Base-by-base conservation (phyloP, 2,113 vertebrate genomes). In the Festucalex cinctus region DNA sequence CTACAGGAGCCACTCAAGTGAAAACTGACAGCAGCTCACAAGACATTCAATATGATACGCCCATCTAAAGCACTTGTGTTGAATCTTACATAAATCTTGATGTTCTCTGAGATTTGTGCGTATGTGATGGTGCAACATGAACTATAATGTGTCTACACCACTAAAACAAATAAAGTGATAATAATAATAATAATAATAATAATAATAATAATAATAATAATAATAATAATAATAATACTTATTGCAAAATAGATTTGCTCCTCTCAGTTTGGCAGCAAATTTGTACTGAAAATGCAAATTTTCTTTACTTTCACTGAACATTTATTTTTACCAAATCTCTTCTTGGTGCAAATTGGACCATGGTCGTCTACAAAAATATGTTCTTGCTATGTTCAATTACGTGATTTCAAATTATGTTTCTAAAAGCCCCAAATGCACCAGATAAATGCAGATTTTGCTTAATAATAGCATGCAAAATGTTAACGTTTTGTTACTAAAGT, bases 21-120 rank as follows among this genome's bases (percentile, higher is more conserved):
- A 62, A 32, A 39, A 64, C 76, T 71, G 80, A 66, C 65, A 49
- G 65, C 54, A 7, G 51, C 56, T 60, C 12, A 9, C 37, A 24
- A 58, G 20, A 49, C 66, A 69, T 24, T 20, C 26, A 68, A 46
- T 46, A 56, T 9, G 37, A 68, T 48, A 36, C 32, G 20, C 24
- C 49, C 51, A 13, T 54, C 26, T 24, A 13, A 54, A 54, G 51
- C 22, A 26, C 6, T 56, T 28, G 24, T 17, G 14, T 28, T 56
- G 14, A 57, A 57, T 32, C 10, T 32, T 32, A 57, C 2, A 9
- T 57, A 3, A 57, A 6, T 12, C 7, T 7, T 28, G 24, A 57
- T 12, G 19, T 4, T 1, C n/a, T 12, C 5, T 13, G 24, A 54
- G 12, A 57, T 57, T 32, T 57, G 14, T 22, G 6, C 16, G 1